Percentiles rank a stretch among this genome's conserved stretches.
Evolutionary conservation across 2,113 vertebrate genomes (phyloP).

Genomic region (Larimichthys polyactis): DNA sequence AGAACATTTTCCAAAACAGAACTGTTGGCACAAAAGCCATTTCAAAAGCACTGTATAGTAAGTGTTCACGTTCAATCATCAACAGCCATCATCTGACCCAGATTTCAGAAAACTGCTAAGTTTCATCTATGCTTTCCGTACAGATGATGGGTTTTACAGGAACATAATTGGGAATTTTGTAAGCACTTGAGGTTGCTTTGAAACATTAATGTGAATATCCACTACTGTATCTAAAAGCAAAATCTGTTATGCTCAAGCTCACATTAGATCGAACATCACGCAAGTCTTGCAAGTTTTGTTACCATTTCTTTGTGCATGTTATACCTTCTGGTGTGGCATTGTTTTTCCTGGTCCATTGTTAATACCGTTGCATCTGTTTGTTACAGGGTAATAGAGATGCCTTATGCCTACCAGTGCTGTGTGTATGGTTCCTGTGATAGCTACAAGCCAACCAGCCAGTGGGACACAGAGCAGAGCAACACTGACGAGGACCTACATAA

Average conservation of each 20-base stretch:
- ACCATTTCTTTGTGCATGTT: not conserved
- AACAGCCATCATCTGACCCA: not conserved
- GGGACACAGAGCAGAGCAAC: constrained; percentile 85
- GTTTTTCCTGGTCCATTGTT: not conserved
- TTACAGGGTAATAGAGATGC: constrained; percentile 92
- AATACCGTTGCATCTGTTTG: constrained; percentile 16
- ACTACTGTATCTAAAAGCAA: not conserved
- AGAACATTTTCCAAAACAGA: constrained; percentile 36
- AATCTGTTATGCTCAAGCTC: not conserved
- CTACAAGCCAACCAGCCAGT: constrained; percentile 85
- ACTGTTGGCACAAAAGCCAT: constrained; percentile 18
- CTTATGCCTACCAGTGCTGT: constrained; percentile 96
- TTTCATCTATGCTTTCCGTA: not conserved
- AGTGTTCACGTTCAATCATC: not conserved
- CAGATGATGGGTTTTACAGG: not conserved
- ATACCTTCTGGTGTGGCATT: not conserved
- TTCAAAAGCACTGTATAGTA: constrained; percentile 15
- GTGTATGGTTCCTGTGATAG: constrained; percentile 89
- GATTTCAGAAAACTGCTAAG: not conserved
- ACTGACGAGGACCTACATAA: constrained; percentile 89
- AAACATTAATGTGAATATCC: not conserved
- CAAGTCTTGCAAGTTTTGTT: not conserved
- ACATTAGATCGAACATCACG: not conserved
- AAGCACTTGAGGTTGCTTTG: not conserved
- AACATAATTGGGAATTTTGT: not conserved